phyloP scores from a whole-genome alignment of 2,113 vertebrate species.

The Circaetus gallicus region DNA sequence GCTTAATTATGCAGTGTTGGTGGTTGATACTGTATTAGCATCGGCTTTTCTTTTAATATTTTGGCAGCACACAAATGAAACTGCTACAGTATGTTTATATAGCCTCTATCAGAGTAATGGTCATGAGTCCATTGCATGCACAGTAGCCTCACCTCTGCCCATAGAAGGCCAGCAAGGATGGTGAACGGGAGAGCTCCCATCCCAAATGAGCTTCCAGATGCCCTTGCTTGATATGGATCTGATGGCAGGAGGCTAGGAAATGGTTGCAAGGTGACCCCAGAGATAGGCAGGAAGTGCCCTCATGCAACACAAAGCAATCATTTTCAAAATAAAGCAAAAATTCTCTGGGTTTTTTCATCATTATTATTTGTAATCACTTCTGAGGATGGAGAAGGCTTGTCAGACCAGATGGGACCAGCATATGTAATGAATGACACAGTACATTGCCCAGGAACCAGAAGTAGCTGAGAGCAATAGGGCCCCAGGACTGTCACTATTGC shows the following conservation, averaged over 20 bases:
- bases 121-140: neutral
- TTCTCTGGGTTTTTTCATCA: conserved; percentile 20
- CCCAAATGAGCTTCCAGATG: conserved; percentile 27
- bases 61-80: conserved; percentile 37
- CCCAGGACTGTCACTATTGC: neutral
- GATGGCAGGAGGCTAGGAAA: neutral
- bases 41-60: conserved; percentile 58
- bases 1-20: conserved; percentile 54
- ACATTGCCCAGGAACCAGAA: conserved; percentile 7
- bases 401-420: conserved; percentile 39
- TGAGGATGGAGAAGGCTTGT: conserved; percentile 32
- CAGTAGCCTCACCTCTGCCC: neutral
- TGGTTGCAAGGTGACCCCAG: neutral
- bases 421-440: conserved; percentile 43
- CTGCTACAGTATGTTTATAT: neutral
- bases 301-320: conserved; percentile 16
- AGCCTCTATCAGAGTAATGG: neutral
- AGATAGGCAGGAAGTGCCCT: neutral
- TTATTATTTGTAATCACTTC: conserved; percentile 41
- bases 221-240: neutral
- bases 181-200: neutral
- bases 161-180: neutral
- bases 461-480: neutral
- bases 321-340: conserved; percentile 46
- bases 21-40: conserved; percentile 44